Percentiles rank a stretch among this genome's conserved stretches.
Conservation (phyloP, 2,797 vertebrate genomes). For the Anableps anableps region DNA sequence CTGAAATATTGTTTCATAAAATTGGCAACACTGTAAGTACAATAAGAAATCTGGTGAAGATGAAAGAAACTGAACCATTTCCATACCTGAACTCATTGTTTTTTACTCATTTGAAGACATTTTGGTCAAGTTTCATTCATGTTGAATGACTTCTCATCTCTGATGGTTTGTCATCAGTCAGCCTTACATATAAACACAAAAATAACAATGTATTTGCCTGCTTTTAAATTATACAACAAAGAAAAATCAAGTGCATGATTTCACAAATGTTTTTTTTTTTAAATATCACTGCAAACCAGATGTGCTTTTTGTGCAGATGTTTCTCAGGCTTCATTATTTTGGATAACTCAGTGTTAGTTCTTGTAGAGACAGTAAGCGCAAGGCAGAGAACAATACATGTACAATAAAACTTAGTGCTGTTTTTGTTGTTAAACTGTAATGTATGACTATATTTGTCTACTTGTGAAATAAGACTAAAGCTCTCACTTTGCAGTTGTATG, state of each 20-base stretch:
- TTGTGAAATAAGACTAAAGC: constrained; percentile 15
- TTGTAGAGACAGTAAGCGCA: constrained; percentile 18
- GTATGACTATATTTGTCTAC: neutral
- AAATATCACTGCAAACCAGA: constrained; percentile 44
- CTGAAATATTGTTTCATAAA: constrained; percentile 25
- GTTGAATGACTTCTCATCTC: constrained; percentile 64
- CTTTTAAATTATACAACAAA: constrained; percentile 15
- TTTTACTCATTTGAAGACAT: constrained; percentile 16
- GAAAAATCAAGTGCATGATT: constrained; percentile 9
- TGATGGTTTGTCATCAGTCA: constrained; percentile 59
- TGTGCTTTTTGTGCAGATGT: constrained; percentile 36
- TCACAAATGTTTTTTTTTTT: constrained; percentile 5
- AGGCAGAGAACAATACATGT: constrained; percentile 13
- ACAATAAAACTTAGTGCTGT: neutral
- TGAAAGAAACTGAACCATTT: constrained; percentile 27
- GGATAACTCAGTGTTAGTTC: constrained; percentile 15
- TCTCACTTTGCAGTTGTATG: constrained; percentile 16
- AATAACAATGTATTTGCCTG: constrained; percentile 19
- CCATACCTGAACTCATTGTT: constrained; percentile 35
- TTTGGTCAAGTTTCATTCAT: constrained; percentile 64
- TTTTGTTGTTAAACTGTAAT: constrained; percentile 17
- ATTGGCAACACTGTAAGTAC: constrained; percentile 42
- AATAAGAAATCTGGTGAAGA: constrained; percentile 27
- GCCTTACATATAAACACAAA: constrained; percentile 49
- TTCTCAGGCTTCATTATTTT: constrained; percentile 25